These are phyloP conservation scores for Ciconia nigra DNA, from an alignment of 2,797 vertebrate genomes.

Conservation along the genomic window DNA sequence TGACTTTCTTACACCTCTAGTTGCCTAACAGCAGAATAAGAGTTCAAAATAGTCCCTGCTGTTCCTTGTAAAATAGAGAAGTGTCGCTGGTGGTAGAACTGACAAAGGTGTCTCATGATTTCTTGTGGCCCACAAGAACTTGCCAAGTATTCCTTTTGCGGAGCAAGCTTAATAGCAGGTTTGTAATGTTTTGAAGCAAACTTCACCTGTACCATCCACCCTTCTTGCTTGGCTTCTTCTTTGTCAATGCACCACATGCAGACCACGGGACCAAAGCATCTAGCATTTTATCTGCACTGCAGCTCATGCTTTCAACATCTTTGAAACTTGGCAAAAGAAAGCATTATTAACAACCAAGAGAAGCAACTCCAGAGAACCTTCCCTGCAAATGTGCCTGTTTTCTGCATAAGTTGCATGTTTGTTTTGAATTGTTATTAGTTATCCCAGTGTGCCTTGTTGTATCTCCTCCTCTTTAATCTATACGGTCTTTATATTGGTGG, in stretches of 20 bases:
- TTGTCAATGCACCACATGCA: background rate
- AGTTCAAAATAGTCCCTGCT: background rate
- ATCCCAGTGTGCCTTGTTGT: background rate
- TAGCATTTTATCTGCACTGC: background rate
- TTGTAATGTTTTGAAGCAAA: background rate
- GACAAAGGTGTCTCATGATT: background rate
- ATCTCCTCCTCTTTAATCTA: background rate
- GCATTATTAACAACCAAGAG: background rate
- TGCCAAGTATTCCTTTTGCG: background rate
- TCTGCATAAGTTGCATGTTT: background rate
- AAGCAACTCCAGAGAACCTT: background rate
- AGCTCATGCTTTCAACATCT: background rate
- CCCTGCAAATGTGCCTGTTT: background rate
- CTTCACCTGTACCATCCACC: background rate
- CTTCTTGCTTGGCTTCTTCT: background rate
- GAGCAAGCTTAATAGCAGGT: background rate
- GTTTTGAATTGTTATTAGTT: background rate
- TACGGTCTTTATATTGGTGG: background rate
- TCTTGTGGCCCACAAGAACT: background rate
- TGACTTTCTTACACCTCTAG: background rate
- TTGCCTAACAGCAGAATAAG: background rate
- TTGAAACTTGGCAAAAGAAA: background rate
- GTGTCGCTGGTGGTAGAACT: background rate
- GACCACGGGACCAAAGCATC: background rate
- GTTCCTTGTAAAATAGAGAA: background rate